phyloP scores from a whole-genome alignment of 2,888 invertebrate genomes.

The Protophormia terraenovae region DNA sequence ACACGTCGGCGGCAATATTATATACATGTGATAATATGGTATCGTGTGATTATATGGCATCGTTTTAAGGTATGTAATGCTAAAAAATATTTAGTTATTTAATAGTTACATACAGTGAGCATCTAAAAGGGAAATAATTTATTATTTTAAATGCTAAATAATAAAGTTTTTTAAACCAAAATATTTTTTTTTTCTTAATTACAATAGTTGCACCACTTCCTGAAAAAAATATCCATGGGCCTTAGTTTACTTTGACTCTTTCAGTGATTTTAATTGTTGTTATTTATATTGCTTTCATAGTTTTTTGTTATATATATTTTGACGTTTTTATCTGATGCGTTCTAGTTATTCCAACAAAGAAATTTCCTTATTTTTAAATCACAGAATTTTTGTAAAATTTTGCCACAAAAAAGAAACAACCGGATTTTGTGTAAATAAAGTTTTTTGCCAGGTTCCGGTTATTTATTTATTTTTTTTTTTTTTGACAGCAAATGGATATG shows the following conservation, averaged over 20 bases:
- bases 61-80: not conserved
- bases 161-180: too few species aligned
- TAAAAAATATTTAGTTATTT: not conserved
- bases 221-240: too few species aligned
- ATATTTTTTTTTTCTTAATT: too few species aligned
- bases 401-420: not conserved
- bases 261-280: too few species aligned
- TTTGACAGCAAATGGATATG: not conserved
- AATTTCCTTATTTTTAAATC: not conserved
- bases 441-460: not conserved
- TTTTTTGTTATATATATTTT: not conserved
- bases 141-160: too few species aligned
- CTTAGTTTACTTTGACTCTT: not conserved
- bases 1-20: not conserved
- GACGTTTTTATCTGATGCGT: not conserved
- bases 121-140: not conserved
- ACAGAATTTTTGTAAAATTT: not conserved
- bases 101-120: not conserved
- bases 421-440: not conserved
- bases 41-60: not conserved
- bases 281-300: too few species aligned
- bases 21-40: not conserved
- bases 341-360: slow-evolving; percentile 1
- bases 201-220: too few species aligned
- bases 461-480: slow-evolving; percentile 12